A percentile compares a stretch with the other conserved stretches of the same genome.
These are phyloP conservation scores for Dicerorhinus sumatrensis DNA, from an alignment of 2,113 vertebrate species.

Conservation along the genomic window DNA sequence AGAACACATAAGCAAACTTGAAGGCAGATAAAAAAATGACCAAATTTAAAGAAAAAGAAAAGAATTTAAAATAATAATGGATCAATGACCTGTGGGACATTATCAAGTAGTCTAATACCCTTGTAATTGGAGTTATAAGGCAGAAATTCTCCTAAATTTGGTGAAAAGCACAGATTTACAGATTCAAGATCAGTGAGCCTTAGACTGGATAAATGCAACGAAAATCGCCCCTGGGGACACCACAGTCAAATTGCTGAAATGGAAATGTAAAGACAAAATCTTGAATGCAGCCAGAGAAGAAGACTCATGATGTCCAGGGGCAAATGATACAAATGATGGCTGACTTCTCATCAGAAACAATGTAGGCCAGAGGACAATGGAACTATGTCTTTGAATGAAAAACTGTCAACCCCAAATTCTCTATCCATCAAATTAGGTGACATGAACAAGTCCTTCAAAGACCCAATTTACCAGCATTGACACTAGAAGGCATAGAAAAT, in stretches of 20 bases:
- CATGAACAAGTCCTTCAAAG: not conserved
- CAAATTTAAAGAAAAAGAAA: not conserved
- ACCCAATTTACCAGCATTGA: not conserved
- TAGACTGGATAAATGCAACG: not conserved
- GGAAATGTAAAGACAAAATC: not conserved
- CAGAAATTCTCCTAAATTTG: not conserved
- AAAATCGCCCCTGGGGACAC: not conserved
- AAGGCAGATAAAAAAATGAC: not conserved
- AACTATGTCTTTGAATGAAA: not conserved
- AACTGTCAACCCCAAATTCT: not conserved
- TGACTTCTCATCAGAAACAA: not conserved
- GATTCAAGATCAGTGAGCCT: not conserved
- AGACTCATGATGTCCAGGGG: fast-evolving
- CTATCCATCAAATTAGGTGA: not conserved
- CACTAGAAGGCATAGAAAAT: not conserved
- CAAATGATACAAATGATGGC: fast-evolving
- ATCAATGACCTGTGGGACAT: not conserved
- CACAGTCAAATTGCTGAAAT: not conserved
- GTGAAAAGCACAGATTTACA: not conserved
- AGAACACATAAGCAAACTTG: not conserved
- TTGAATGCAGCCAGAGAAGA: not conserved
- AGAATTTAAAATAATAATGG: not conserved
- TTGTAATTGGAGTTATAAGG: not conserved
- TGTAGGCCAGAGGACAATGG: not conserved
- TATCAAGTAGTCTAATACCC: not conserved